These are phyloP conservation scores for Oedothorax gibbosus DNA, from an alignment of 1,140 invertebrate genomes.

Conservation along the genomic window DNA sequence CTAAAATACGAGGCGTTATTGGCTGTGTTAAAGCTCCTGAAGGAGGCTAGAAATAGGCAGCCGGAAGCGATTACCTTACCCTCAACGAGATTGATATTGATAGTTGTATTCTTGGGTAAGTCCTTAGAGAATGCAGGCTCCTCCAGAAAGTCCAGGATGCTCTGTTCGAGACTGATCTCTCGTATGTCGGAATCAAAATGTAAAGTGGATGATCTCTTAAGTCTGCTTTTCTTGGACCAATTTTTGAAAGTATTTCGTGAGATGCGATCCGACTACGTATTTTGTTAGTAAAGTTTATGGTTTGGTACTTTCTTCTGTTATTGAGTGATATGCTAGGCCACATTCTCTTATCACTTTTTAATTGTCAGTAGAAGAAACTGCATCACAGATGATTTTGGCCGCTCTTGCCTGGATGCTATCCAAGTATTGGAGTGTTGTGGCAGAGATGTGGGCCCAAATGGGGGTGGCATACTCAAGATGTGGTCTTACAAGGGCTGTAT, in stretches of 20 bases:
- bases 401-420: not conserved
- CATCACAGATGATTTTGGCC: not conserved
- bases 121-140: too few species aligned
- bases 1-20: too few species aligned
- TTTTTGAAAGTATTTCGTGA: not conserved
- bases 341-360: conserved; percentile 15
- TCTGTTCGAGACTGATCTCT: conserved; percentile 11
- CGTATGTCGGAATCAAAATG: conserved; percentile 20
- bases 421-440: not conserved
- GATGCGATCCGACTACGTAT: not conserved
- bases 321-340: not conserved
- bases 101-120: too few species aligned
- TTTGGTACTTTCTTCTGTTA: conserved; percentile 22
- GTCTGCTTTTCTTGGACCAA: not conserved
- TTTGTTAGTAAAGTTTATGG: conserved; percentile 30
- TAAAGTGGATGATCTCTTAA: not conserved
- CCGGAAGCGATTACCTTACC: too few species aligned
- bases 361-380: conserved; percentile 25
- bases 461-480: not conserved
- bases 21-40: too few species aligned
- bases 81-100: too few species aligned
- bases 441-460: too few species aligned
- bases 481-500: too few species aligned
- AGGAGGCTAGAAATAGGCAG: too few species aligned
- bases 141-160: conserved; percentile 9